These are phyloP conservation scores for Lithosia quadra DNA, from an alignment of 2,888 invertebrate species.

Conservation along the genomic window DNA sequence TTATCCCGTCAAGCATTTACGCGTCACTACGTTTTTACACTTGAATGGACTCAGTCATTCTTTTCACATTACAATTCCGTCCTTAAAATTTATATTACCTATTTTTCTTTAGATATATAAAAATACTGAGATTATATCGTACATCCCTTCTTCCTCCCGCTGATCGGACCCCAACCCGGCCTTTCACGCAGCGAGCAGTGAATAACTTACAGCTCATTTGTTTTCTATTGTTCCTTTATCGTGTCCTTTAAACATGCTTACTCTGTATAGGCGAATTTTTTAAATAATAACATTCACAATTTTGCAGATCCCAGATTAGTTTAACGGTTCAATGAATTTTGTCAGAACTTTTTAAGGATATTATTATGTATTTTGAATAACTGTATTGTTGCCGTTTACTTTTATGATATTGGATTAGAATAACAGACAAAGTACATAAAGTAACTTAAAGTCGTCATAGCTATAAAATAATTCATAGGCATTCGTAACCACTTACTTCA, in stretches of 20 bases:
- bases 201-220: constrained; percentile 78
- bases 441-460: not conserved
- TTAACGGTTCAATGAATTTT: constrained; percentile 42
- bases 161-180: constrained; percentile 46
- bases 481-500: too few species aligned
- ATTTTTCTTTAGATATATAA: constrained; percentile 30
- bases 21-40: not conserved
- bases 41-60: constrained; percentile 14
- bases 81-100: constrained; percentile 36
- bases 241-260: constrained; percentile 61
- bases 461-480: not conserved
- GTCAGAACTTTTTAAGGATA: constrained; percentile 7
- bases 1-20: constrained; percentile 10
- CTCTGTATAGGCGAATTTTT: constrained; percentile 42
- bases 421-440: not conserved
- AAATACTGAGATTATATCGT: constrained; percentile 44
- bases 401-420: not conserved
- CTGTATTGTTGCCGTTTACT: not conserved
- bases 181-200: constrained; percentile 64
- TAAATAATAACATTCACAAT: constrained; percentile 48
- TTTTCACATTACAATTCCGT: constrained; percentile 25
- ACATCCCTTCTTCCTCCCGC: constrained; percentile 28
- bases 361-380: not conserved
- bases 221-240: constrained; percentile 76
- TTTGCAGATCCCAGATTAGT: constrained; percentile 40